A percentile compares a stretch with the other conserved stretches of the same genome.
Conservation (phyloP, 2,888 invertebrate species). For the Lithodes maja region DNA sequence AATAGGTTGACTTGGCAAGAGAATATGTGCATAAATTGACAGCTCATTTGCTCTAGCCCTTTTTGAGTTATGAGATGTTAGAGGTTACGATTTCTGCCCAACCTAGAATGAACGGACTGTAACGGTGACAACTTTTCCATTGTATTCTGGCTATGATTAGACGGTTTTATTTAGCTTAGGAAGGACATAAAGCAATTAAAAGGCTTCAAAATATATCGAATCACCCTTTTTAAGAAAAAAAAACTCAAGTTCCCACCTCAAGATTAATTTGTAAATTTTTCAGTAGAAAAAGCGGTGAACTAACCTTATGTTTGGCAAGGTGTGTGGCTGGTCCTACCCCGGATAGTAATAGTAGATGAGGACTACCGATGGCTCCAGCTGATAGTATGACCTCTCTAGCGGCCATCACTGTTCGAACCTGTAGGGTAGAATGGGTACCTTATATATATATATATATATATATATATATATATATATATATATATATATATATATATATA, state of each 20-base stretch:
- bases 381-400: constrained; percentile 10
- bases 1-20: background rate
- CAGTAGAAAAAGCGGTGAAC: background rate
- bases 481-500: constrained; percentile 23
- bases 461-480: constrained; percentile 19
- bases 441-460: background rate
- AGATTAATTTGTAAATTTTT: too few species aligned
- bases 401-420: constrained; percentile 21
- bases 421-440: background rate
- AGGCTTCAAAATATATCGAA: too few species aligned
- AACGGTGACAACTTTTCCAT: too few species aligned
- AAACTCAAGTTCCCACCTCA: too few species aligned
- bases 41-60: too few species aligned
- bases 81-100: too few species aligned
- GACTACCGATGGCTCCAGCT: background rate
- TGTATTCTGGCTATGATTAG: too few species aligned
- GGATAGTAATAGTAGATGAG: constrained; percentile 23
- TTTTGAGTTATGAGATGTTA: too few species aligned
- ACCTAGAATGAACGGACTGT: background rate
- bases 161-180: too few species aligned
- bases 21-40: background rate
- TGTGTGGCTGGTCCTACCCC: constrained; percentile 21
- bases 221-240: too few species aligned
- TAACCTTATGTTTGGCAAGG: constrained; percentile 1
- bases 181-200: too few species aligned